These are phyloP conservation scores for Gastracanthus pulcherrimus DNA, from an alignment of 2,888 invertebrate genomes.

Conservation along the genomic window DNA sequence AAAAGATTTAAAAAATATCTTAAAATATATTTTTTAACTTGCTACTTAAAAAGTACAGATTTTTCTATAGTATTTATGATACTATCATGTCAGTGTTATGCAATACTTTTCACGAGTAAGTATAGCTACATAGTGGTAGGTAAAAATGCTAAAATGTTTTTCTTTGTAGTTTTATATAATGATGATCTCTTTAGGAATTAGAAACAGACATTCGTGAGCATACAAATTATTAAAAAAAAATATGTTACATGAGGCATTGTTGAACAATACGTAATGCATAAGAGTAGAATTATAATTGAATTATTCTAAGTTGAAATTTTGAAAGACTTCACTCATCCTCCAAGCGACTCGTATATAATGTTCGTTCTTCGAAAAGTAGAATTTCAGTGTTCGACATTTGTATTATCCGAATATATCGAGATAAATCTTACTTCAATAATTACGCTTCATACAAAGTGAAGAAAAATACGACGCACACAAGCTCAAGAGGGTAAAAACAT, in stretches of 20 bases:
- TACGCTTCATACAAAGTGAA: neutral
- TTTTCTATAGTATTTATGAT: neutral
- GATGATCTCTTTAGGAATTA: too few species aligned
- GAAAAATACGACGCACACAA: slow-evolving; percentile 5
- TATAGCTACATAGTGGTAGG: neutral
- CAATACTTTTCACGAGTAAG: neutral
- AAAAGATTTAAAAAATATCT: too few species aligned
- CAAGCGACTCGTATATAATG: too few species aligned
- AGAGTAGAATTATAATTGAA: too few species aligned
- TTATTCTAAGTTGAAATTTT: neutral
- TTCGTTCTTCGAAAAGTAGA: too few species aligned
- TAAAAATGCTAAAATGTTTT: neutral
- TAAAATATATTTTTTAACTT: too few species aligned
- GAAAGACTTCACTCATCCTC: neutral
- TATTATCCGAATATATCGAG: neutral
- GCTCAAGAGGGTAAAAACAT: neutral
- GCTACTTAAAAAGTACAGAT: neutral
- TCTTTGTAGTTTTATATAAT: too few species aligned
- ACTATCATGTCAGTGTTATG: neutral
- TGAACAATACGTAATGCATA: too few species aligned
- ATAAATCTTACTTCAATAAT: slow-evolving; percentile 18
- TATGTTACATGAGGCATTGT: too few species aligned
- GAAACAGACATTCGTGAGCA: too few species aligned
- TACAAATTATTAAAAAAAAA: too few species aligned
- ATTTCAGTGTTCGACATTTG: too few species aligned